Conservation (phyloP, 2,888 invertebrate genomes). For the Chouioia cunea region DNA sequence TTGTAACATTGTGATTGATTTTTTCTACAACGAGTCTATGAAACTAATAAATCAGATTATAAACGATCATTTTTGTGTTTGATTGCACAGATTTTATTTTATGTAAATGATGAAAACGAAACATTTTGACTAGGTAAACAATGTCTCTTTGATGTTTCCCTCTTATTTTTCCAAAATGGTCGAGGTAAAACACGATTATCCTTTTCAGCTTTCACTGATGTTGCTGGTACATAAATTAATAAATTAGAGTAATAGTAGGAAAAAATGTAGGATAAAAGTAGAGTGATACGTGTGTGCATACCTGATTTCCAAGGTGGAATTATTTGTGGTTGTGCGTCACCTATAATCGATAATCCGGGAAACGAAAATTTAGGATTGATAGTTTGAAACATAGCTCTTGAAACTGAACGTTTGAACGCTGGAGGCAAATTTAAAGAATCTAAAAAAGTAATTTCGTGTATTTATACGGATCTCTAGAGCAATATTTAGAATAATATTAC, state of each 20-base stretch:
- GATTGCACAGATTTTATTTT: constrained; percentile 14
- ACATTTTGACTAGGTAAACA: constrained; percentile 2
- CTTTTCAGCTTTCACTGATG: constrained; percentile 50
- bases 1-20: constrained; percentile 47
- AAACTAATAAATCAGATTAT: constrained; percentile 47
- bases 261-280: background rate
- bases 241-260: background rate
- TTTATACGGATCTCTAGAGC: background rate
- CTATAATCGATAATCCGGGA: constrained; percentile 53
- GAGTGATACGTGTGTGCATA: constrained; percentile 46
- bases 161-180: constrained; percentile 56
- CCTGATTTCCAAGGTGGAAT: constrained; percentile 63
- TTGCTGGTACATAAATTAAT: constrained; percentile 43
- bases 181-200: constrained; percentile 56
- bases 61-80: constrained; percentile 27
- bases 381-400: constrained; percentile 62
- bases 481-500: background rate
- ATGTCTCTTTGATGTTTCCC: constrained; percentile 42
- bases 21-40: constrained; percentile 42
- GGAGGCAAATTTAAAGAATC: constrained; percentile 64
- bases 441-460: constrained; percentile 41
- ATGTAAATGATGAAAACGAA: constrained; percentile 16
- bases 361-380: constrained; percentile 58
- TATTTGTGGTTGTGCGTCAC: constrained; percentile 54
- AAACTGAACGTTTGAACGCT: constrained; percentile 63